phyloP scores from a whole-genome alignment of 2,888 invertebrate species.

The Melanchra persicariae region DNA sequence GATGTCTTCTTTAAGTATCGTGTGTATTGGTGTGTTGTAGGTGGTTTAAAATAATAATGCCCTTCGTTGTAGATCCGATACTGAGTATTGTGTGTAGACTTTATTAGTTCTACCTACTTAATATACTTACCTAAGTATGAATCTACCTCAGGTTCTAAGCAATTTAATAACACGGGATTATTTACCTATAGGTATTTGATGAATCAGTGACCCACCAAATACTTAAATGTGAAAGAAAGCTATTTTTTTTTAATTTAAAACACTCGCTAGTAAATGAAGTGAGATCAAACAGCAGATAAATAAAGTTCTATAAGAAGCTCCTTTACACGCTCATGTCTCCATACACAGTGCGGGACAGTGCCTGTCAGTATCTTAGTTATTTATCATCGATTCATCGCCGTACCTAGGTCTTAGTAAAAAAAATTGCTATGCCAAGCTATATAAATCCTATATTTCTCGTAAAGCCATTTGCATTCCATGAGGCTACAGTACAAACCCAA shows the following conservation, averaged over 20 bases:
- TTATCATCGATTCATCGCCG: too few species aligned
- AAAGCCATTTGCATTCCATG: constrained; percentile 24
- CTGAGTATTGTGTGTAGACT: not conserved
- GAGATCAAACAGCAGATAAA: too few species aligned
- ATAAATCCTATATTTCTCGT: not conserved
- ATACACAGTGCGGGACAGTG: too few species aligned
- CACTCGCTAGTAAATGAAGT: too few species aligned
- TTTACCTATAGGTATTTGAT: not conserved
- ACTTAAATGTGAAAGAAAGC: too few species aligned
- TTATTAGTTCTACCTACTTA: not conserved
- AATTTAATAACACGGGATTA: not conserved
- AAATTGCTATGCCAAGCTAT: not conserved
- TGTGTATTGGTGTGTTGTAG: constrained; percentile 22
- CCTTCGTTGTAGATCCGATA: not conserved
- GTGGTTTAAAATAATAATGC: constrained; percentile 14
- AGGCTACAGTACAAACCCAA: constrained; percentile 36
- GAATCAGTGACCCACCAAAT: not conserved
- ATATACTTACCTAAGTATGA: not conserved
- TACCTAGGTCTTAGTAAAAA: not conserved
- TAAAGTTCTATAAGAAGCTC: too few species aligned
- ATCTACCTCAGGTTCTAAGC: not conserved
- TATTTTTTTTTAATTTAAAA: too few species aligned
- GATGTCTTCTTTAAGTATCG: constrained; percentile 37
- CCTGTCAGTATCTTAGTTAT: too few species aligned
- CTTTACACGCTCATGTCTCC: too few species aligned